Conservation (phyloP, 2,113 vertebrate species). For the Alethe castanea region DNA sequence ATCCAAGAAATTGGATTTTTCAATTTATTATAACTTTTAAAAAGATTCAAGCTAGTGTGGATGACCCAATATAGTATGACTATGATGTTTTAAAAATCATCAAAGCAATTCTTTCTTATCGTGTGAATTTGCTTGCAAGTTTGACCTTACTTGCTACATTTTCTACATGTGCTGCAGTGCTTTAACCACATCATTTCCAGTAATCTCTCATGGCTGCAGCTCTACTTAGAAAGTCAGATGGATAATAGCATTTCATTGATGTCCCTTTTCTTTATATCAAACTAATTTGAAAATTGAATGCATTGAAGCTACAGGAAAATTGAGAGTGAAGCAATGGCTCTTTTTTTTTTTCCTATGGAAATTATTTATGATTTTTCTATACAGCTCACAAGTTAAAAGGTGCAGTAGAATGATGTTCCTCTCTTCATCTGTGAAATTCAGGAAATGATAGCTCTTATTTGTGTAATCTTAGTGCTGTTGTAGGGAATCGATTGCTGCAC, state of each 20-base stretch:
- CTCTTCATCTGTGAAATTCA: not conserved
- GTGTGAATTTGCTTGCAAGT: slow-evolving; percentile 15
- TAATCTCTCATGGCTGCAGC: not conserved
- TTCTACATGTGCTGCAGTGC: not conserved
- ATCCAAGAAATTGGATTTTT: slow-evolving; percentile 67
- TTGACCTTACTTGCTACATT: slow-evolving; percentile 38
- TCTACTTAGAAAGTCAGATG: slow-evolving; percentile 8
- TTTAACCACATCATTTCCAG: slow-evolving; percentile 20
- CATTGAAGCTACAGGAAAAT: not conserved
- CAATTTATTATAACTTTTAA: slow-evolving; percentile 43
- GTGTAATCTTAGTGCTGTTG: not conserved
- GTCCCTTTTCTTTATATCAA: not conserved
- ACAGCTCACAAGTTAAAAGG: not conserved
- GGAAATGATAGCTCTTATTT: not conserved
- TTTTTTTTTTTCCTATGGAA: not conserved
- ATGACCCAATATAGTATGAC: slow-evolving; percentile 31
- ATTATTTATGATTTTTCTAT: not conserved
- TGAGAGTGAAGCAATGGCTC: not conserved
- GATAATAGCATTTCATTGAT: not conserved
- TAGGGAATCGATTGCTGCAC: not conserved
- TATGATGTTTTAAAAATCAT: slow-evolving; percentile 37
- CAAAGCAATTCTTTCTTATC: slow-evolving; percentile 53
- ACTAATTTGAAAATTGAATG: not conserved
- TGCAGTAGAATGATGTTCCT: not conserved
- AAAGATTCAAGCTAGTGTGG: slow-evolving; percentile 43